Conservation (phyloP, 1,140 invertebrate genomes). For the Drosophila pseudoobscura region DNA sequence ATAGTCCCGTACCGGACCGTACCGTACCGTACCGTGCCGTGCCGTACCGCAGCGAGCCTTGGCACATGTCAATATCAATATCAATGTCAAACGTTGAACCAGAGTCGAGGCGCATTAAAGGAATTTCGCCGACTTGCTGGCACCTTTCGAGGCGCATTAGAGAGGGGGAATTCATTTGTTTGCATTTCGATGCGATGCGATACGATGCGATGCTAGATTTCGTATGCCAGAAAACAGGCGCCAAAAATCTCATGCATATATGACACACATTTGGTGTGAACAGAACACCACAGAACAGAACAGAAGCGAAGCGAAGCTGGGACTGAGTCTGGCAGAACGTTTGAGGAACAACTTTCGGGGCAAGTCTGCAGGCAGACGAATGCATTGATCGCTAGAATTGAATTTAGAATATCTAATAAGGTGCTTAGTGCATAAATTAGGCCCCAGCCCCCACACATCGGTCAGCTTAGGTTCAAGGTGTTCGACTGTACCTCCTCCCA, state of each 20-base stretch:
- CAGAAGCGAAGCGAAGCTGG: not conserved
- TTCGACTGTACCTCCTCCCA: slow-evolving; percentile 22
- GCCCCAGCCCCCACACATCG: slow-evolving; percentile 17
- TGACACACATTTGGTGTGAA: slow-evolving; percentile 52
- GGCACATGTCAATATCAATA: slow-evolving; percentile 76
- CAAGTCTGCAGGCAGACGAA: slow-evolving; percentile 52
- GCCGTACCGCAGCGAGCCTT: slow-evolving; percentile 35
- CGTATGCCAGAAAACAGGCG: slow-evolving; percentile 56
- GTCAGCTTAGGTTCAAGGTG: slow-evolving; percentile 61
- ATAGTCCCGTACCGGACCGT: not conserved
- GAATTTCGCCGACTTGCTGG: slow-evolving; percentile 73
- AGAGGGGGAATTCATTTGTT: slow-evolving; percentile 29
- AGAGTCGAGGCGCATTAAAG: slow-evolving; percentile 57
- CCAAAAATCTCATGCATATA: slow-evolving; percentile 76
- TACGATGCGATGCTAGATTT: slow-evolving; percentile 17
- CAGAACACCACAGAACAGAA: not conserved
- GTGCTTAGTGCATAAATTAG: slow-evolving; percentile 58
- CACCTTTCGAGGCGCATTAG: slow-evolving; percentile 72
- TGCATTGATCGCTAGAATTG: slow-evolving; percentile 62
- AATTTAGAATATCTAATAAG: slow-evolving; percentile 59
- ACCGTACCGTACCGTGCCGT: not conserved
- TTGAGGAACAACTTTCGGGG: slow-evolving; percentile 12
- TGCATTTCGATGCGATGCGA: slow-evolving; percentile 41
- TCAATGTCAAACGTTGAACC: slow-evolving; percentile 72
- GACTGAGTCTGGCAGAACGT: too few relatives aligned